Evolutionary conservation across 1,140 invertebrate species (phyloP).

Genomic region (Proales similis): DNA sequence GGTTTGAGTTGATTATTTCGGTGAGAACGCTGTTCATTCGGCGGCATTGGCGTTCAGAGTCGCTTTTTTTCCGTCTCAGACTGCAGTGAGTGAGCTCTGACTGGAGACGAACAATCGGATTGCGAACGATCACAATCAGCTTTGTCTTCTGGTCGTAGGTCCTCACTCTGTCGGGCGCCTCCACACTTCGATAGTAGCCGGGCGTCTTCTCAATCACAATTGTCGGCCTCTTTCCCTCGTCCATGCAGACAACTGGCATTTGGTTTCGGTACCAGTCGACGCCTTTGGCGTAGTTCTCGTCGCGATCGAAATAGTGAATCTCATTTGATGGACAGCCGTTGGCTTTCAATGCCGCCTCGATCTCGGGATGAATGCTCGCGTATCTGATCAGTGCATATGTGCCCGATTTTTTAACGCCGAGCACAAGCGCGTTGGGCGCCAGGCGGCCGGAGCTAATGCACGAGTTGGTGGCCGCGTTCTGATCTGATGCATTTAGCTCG

Average conservation of each 20-base stretch:
- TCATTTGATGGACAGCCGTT: constrained; percentile 39
- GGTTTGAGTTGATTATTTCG: constrained; percentile 7
- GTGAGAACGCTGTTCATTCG: neutral
- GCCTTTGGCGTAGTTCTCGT: constrained; percentile 41
- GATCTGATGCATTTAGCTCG: too few species aligned
- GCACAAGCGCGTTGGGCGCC: constrained; percentile 42
- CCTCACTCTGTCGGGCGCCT: constrained; percentile 71
- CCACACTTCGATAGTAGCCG: constrained; percentile 50
- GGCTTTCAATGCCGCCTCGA: constrained; percentile 40
- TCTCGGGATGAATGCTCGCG: constrained; percentile 43
- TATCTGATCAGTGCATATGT: constrained; percentile 46
- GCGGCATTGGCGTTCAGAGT: neutral
- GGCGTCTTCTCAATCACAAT: constrained; percentile 33
- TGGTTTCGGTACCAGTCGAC: constrained; percentile 43
- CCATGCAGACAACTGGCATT: constrained; percentile 16
- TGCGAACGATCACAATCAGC: constrained; percentile 77
- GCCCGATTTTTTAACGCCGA: constrained; percentile 47
- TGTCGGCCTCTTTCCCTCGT: neutral
- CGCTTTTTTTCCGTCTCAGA: constrained; percentile 15
- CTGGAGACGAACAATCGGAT: constrained; percentile 84
- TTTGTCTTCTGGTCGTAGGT: constrained; percentile 76
- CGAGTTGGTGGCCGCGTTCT: too few species aligned
- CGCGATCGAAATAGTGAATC: constrained; percentile 46
- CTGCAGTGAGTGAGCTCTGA: constrained; percentile 76
- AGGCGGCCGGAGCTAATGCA: constrained; percentile 16